Conservation (phyloP, 2,888 invertebrate genomes). For the Hemistola chrysoprasaria region DNA sequence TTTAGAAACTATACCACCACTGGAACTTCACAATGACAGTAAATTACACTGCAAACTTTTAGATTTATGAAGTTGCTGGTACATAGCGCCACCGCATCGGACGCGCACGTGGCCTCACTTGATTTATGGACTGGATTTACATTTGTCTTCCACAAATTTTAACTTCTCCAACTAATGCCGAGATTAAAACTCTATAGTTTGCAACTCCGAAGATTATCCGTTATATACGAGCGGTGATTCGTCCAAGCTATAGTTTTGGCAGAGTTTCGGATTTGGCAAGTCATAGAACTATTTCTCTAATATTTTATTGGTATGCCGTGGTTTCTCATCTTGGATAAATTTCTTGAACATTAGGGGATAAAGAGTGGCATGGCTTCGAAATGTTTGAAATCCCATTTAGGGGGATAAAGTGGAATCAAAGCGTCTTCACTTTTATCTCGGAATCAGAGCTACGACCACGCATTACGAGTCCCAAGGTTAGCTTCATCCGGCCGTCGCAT, state of each 20-base stretch:
- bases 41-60: constrained; percentile 58
- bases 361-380: no score
- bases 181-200: constrained; percentile 38
- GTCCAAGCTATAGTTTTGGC: constrained; percentile 21
- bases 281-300: constrained; percentile 1
- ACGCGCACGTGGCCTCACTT: constrained; percentile 47
- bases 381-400: no score
- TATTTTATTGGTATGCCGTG: no score
- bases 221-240: constrained; percentile 28
- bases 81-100: constrained; percentile 33
- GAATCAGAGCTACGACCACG: no score
- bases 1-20: constrained; percentile 50
- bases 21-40: constrained; percentile 51
- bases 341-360: no score
- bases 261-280: constrained; percentile 16
- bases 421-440: no score
- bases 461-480: no score
- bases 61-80: constrained; percentile 58
- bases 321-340: background rate
- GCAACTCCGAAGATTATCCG: constrained; percentile 29
- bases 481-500: no score
- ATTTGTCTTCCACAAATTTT: constrained; percentile 47
- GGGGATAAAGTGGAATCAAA: no score
- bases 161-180: constrained; percentile 40
- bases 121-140: constrained; percentile 49